Base-by-base conservation (phyloP, 2,113 vertebrate genomes). In the Gambusia affinis region DNA sequence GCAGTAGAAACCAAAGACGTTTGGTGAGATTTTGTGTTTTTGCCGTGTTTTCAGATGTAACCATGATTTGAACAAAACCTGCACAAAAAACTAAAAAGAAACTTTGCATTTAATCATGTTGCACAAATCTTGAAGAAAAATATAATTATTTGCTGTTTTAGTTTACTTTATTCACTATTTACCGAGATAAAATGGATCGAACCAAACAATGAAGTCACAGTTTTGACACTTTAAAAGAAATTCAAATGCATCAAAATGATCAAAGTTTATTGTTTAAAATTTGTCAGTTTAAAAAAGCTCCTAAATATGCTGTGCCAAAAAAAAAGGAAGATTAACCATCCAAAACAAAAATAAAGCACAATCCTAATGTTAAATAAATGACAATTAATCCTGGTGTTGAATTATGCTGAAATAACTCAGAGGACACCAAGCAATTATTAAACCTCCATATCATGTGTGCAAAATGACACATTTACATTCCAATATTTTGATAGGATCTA, bases 401-500 rank as follows among this genome's bases (percentile, higher is more conserved):
- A 70, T 88, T 82, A 85, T 83, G 72, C 84, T 84, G 68, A 89
- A 91, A 90, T 83, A 85, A 85, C 72, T 62, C 80, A 72, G 47
- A 60, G 75, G 79, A 83, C 81, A 91, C 74, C 78, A 70, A 72
- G 70, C 88, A 85, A 85, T 88, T 89, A 89, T 89, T 85, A 84
- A 75, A 75, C 80, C 73, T 88, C 75, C 76, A 78, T 92, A 91
- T 91, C 83, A 90, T 89, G 30, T 54, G 12, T 89, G 87, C 60
- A 82, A 72, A 89, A 88, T 92, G 47, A 78, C 75, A 88, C 86
- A 92, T 91, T 92, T 89, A 87, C 80, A 91, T 91, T 92, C 87
- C 90, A 91, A 91, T 92, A 87, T 91, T 90, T 92, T 92, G 87
- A 93, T 93, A 93, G 75, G 75, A 91, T 92, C 88, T 90, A 89